phyloP scores from a whole-genome alignment of 2,888 invertebrate genomes.

The Eilema depressum region DNA sequence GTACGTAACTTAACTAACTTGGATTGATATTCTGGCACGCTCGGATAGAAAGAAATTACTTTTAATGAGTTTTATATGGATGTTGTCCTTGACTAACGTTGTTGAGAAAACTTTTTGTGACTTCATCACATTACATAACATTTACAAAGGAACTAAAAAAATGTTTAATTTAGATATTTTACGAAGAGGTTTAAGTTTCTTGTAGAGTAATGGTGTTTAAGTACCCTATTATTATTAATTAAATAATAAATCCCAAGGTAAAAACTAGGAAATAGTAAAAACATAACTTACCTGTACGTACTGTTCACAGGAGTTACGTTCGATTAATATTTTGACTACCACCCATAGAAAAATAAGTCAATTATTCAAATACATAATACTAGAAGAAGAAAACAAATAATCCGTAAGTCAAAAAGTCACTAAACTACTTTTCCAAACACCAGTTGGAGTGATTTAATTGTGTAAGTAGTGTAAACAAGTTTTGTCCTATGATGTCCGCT shows the following conservation, averaged over 20 bases:
- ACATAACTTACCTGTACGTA: neutral
- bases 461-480: conserved; percentile 84
- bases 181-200: neutral
- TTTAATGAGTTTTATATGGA: conserved; percentile 32
- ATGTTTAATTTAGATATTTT: neutral
- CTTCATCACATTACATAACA: neutral
- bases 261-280: neutral
- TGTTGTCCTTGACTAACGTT: neutral
- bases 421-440: conserved; percentile 68
- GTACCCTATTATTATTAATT: neutral
- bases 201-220: neutral
- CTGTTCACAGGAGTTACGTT: neutral
- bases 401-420: conserved; percentile 54
- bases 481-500: conserved; percentile 60
- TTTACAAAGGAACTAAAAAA: neutral
- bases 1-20: conserved; percentile 54
- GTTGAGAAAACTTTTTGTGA: neutral
- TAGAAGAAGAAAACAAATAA: conserved; percentile 33
- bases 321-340: neutral
- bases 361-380: conserved; percentile 1
- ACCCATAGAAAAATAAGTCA: neutral
- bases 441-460: conserved; percentile 78
- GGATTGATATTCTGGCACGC: conserved; percentile 57
- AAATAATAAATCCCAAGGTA: neutral
- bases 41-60: conserved; percentile 58